Base-by-base conservation (phyloP, 2,888 invertebrate genomes). In the Stenodema calcarata region DNA sequence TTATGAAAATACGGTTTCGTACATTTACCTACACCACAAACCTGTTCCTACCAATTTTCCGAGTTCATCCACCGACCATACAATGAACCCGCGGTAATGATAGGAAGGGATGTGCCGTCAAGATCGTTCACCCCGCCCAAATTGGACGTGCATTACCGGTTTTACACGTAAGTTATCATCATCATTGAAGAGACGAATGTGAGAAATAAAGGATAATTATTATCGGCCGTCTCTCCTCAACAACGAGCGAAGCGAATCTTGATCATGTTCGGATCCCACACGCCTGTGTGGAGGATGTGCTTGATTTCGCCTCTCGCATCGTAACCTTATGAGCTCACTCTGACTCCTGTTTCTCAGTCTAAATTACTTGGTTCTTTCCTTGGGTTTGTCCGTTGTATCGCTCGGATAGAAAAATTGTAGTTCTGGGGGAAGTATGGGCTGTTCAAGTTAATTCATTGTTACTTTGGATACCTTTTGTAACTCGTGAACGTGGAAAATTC, bases 121-220 rank as follows among this genome's bases (percentile, higher is more conserved):
- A 62, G 62, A 12, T 62, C 27, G 23, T 62, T 62, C 73, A 73
- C 73, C 73, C 73, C 73, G 30, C 35, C 73, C 78, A 78, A 41
- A 78, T 78, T 42, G 42, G 14, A 41, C 78, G 78, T 42, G 78
- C 78, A 78, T 78, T 78, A 78, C 78, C 78, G 44, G 44, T 78
- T 78, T 78, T 78, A 78, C 78, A 78, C 50, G 50, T 54, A 62
- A 80, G 62, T 80, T 80, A 80, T 80, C 80, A 80, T 80, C 80
- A 80, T 54, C 80, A 80, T 54, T 41, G 54, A 12, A 2, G 54
- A 78, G 54, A 80, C 80, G 80, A 23, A 78, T 78, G 80, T 54
- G 80, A 80, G 80, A 80, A 80, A 54, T 80, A 80, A 80, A 80
- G 50, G 54, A 62, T 62, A 54, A 80, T 80, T 80, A 80, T 80